Percentiles rank a stretch among this genome's conserved stretches.
Conservation (phyloP, 2,888 invertebrate genomes). For the Diogma glabrata region DNA sequence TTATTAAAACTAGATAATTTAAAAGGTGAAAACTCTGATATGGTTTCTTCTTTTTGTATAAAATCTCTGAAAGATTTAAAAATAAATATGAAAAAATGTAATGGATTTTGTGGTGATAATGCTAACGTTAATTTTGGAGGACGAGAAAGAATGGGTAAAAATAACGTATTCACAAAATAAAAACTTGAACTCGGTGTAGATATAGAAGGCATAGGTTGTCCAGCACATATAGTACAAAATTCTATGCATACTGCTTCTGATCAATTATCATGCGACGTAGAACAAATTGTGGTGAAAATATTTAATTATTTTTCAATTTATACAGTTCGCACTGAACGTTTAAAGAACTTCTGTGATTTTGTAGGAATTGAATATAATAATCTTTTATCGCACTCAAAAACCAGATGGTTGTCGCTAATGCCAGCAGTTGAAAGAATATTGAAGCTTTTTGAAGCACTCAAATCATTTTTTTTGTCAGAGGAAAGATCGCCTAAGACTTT, state of each 20-base stretch:
- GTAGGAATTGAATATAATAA: slow-evolving; percentile 1
- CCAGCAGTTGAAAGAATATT: slow-evolving; percentile 14
- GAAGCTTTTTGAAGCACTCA: slow-evolving; percentile 13
- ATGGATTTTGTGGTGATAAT: slow-evolving; percentile 7
- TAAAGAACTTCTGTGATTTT: slow-evolving; percentile 8
- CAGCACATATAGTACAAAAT: not conserved
- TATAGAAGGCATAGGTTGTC: not conserved
- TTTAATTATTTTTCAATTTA: slow-evolving; percentile 19
- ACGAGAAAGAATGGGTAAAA: slow-evolving; percentile 5
- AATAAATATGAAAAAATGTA: slow-evolving; percentile 3
- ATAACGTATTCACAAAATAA: slow-evolving; percentile 15
- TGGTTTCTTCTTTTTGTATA: not conserved
- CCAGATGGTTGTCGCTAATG: slow-evolving; percentile 13
- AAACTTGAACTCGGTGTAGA: slow-evolving; percentile 13
- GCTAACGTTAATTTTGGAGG: not conserved
- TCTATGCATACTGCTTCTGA: not conserved
- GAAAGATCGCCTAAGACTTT: slow-evolving; percentile 11
- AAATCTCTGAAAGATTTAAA: not conserved
- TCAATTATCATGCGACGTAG: slow-evolving; percentile 15
- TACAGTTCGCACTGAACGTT: slow-evolving; percentile 13
- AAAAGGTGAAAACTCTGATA: slow-evolving; percentile 4
- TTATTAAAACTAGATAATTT: slow-evolving; percentile 5
- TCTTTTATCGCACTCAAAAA: slow-evolving; percentile 12
- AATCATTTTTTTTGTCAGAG: slow-evolving; percentile 12
- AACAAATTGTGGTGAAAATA: slow-evolving; percentile 19